Conservation (phyloP, 2,888 invertebrate species). For the Thera britannica region DNA sequence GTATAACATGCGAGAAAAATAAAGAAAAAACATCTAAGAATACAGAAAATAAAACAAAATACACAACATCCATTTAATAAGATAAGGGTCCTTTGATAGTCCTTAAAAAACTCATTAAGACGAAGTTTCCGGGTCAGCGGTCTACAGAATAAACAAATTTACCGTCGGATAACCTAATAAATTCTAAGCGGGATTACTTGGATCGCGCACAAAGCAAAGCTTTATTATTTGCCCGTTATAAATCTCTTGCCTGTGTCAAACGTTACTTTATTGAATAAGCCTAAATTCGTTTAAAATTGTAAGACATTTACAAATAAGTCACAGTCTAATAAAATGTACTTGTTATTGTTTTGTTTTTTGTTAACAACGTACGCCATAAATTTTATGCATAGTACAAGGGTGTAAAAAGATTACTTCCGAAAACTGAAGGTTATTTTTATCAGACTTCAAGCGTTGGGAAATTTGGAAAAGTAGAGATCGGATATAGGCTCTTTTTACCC, state of each 20-base stretch:
- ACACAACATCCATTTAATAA: constrained; percentile 46
- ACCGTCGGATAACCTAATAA: constrained; percentile 80
- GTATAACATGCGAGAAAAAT: constrained; percentile 58
- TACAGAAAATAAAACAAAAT: constrained; percentile 40
- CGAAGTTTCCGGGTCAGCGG: constrained; percentile 76
- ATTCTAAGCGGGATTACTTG: constrained; percentile 81
- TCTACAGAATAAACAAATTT: constrained; percentile 79
- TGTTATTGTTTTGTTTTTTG: not conserved
- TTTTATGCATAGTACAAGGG: not conserved
- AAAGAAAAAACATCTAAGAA: constrained; percentile 43
- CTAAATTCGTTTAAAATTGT: constrained; percentile 37
- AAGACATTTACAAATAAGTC: constrained; percentile 31
- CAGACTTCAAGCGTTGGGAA: no score
- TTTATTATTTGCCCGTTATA: constrained; percentile 80
- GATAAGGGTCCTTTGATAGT: constrained; percentile 57
- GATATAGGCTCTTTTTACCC: no score
- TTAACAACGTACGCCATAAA: not conserved
- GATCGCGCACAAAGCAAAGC: constrained; percentile 76
- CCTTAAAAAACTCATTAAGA: constrained; percentile 69
- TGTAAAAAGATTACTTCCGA: no score
- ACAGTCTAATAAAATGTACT: constrained; percentile 6
- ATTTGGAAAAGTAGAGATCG: no score
- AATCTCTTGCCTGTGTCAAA: constrained; percentile 70
- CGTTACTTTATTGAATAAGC: constrained; percentile 58
- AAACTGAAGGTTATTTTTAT: no score